Conservation (phyloP, 2,888 invertebrate species). For the Eupithecia abbreviata region DNA sequence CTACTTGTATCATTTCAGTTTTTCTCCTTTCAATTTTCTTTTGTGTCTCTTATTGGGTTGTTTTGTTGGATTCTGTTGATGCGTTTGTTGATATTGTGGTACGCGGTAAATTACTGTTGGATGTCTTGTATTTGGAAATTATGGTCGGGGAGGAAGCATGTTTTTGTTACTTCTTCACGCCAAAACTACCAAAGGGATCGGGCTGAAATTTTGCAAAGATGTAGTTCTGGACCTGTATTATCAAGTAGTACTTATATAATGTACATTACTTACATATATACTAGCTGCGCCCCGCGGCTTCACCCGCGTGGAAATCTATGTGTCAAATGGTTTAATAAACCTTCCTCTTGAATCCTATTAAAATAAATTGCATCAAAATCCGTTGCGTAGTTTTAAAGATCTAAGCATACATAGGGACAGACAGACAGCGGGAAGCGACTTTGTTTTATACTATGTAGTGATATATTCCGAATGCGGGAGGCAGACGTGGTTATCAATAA, state of each 20-base stretch:
- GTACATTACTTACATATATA: too few species aligned
- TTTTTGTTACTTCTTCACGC: neutral
- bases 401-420: too few species aligned
- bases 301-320: too few species aligned
- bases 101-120: conserved; percentile 11
- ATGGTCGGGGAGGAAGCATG: neutral
- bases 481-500: neutral
- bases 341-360: too few species aligned
- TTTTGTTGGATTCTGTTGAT: conserved; percentile 57
- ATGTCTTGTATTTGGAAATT: conserved; percentile 10
- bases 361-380: too few species aligned
- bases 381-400: too few species aligned
- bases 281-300: too few species aligned
- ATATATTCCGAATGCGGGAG: too few species aligned
- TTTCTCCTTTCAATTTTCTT: conserved; percentile 76
- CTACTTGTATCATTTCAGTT: conserved; percentile 69
- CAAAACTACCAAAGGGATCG: neutral
- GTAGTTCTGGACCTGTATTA: neutral
- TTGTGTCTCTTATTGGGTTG: conserved; percentile 74
- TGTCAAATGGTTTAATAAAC: too few species aligned
- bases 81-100: conserved; percentile 28
- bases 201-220: neutral
- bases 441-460: too few species aligned
- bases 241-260: neutral
- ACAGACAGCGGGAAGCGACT: too few species aligned